Evolutionary conservation across 2,888 invertebrate genomes (phyloP).

Genomic region (Ormyrus labotus): DNA sequence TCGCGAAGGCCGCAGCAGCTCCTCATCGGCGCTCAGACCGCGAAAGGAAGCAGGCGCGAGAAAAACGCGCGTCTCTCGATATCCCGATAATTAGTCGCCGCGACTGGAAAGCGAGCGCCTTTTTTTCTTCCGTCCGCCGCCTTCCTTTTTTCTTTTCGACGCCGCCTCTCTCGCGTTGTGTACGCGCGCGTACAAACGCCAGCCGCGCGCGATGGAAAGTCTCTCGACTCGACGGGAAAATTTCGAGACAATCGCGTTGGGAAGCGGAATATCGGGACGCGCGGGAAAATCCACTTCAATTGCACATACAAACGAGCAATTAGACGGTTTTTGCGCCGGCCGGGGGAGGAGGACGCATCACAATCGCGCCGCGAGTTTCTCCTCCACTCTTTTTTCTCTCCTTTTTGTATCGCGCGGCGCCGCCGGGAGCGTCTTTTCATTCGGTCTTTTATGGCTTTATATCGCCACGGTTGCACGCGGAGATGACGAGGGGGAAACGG

Average conservation of each 20-base stretch:
- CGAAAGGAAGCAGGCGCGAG: conserved; percentile 1
- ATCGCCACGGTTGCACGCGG: neutral
- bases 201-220: neutral
- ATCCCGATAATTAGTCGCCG: conserved; percentile 39
- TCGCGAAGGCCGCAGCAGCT: neutral
- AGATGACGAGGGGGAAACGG: neutral
- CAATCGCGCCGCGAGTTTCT: conserved; percentile 20
- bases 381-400: conserved; percentile 31
- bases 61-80: conserved; percentile 15
- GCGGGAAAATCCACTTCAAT: conserved; percentile 9
- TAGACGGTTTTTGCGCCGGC: conserved; percentile 14
- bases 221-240: too few relatives aligned
- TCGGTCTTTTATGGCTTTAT: neutral
- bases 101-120: conserved; percentile 35
- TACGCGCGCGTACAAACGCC: neutral
- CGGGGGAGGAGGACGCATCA: neutral
- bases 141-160: neutral
- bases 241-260: neutral
- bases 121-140: neutral
- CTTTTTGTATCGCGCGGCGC: neutral
- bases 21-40: neutral
- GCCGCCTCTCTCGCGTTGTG: neutral
- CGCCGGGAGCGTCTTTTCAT: neutral
- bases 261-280: conserved; percentile 49
- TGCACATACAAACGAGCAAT: conserved; percentile 35